Evolutionary conservation across 2,113 vertebrate genomes (phyloP), one percentile per base, ranked within the genome.

Genomic region (Oxyruncus cristatus): DNA sequence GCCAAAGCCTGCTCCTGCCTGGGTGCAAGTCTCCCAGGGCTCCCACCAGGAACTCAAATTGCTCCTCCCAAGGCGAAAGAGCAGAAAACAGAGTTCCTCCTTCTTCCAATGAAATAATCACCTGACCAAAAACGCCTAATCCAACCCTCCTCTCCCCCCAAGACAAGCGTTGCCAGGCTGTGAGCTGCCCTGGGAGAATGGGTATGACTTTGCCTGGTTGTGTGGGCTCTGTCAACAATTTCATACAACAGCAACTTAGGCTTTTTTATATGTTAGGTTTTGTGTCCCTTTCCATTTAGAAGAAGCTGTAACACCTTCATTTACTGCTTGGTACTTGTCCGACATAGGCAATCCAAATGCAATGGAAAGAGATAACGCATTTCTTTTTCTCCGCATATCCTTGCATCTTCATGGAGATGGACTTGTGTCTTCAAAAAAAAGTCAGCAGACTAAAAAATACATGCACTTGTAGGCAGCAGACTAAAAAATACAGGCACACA

Each of bases 1-100:
- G 56, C 42, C 47, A 52, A 32, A 7, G 22, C 15, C 17, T n/a
- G 59, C 32, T 63, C 18, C 32, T 55, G 35, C 33, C 52, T 21
- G 0, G 8, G 12, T 46, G 5, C 10, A 39, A 39, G 9, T 32
- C 24, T 41, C 21, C 9, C 55, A 24, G 17, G 1, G 2, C 21
- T 70, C 42, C 23, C 19, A 59, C 13, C 30, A 80, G 26, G 13
- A 59, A 66, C 11, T 5, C 1, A 1, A 77, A 89, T 1, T 33
- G 14, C 47, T 75, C 9, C 30, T 77, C 30, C 35, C 22, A 55
- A 58, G 30, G 30, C 41, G 74, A 28, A 17, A 80, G 4, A 70
- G 58, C 8, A 85, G 52, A 72, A 78, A 88, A 82, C 0, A 3
- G 39, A 76, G 11, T 11, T 77, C 6, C 2, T 70, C 17, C 5